phyloP scores from a whole-genome alignment of 1,140 invertebrate species.

The Chelonus insularis region DNA sequence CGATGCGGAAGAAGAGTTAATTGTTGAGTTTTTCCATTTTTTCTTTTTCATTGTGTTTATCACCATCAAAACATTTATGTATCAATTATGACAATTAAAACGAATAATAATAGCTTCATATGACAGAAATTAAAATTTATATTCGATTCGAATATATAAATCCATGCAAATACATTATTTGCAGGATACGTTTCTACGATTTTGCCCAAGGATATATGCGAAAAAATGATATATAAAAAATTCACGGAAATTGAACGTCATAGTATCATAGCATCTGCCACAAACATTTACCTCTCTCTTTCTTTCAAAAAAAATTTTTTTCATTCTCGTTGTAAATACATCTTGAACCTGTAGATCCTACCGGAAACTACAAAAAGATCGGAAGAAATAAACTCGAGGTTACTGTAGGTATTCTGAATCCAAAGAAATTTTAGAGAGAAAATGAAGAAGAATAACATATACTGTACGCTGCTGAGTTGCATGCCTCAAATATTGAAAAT shows the following conservation, averaged over 20 bases:
- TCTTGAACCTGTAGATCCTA: background rate
- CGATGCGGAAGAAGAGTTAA: slow-evolving; percentile 38
- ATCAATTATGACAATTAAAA: background rate
- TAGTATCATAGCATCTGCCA: background rate
- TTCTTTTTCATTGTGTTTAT: background rate
- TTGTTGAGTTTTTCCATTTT: slow-evolving; percentile 30
- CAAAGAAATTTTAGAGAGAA: background rate
- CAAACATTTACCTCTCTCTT: background rate
- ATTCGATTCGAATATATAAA: background rate
- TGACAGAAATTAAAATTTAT: background rate
- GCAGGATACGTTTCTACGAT: background rate
- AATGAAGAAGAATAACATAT: slow-evolving; percentile 1
- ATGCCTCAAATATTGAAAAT: too few relatives aligned
- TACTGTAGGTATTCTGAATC: background rate
- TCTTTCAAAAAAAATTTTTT: slow-evolving; percentile 2
- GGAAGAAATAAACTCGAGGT: background rate
- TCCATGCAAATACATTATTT: background rate
- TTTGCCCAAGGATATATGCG: background rate
- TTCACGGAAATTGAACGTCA: background rate
- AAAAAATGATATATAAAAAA: background rate
- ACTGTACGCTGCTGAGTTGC: background rate
- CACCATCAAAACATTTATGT: slow-evolving; percentile 12
- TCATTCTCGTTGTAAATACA: background rate
- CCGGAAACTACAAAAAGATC: background rate
- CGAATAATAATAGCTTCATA: background rate